Evolutionary conservation across 1,140 invertebrate genomes (phyloP).

Genomic region (Heliconius nattereri): DNA sequence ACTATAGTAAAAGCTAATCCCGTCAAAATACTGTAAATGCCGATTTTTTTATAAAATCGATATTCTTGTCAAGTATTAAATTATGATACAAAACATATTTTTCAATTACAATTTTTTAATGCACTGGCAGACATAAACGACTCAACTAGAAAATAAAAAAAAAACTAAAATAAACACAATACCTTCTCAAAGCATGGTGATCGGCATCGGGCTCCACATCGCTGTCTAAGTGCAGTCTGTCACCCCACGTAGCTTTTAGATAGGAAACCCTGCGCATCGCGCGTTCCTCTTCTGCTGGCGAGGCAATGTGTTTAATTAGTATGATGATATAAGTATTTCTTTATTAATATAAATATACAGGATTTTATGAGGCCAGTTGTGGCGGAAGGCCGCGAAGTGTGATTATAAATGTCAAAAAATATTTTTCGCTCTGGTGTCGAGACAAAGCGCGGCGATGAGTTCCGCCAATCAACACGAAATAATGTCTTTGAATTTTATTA

Average conservation of each 20-base stretch:
- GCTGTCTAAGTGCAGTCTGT: slow-evolving; percentile 85
- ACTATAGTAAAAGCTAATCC: too few species aligned
- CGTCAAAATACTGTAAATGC: neutral
- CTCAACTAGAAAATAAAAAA: neutral
- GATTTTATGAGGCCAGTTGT: neutral
- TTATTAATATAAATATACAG: neutral
- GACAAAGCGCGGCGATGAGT: too few species aligned
- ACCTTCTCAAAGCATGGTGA: slow-evolving; percentile 84
- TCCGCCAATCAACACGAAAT: too few species aligned
- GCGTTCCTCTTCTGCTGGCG: slow-evolving; percentile 87
- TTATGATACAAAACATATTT: neutral
- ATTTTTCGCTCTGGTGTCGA: too few species aligned
- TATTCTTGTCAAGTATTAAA: too few species aligned
- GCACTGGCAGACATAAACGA: slow-evolving; percentile 34
- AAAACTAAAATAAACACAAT: slow-evolving; percentile 28
- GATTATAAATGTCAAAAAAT: too few species aligned
- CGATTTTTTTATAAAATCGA: too few species aligned
- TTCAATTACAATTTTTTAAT: neutral
- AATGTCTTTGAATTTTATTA: too few species aligned
- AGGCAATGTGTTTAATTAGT: slow-evolving; percentile 21
- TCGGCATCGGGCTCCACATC: slow-evolving; percentile 86
- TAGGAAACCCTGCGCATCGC: slow-evolving; percentile 94
- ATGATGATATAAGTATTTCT: too few species aligned
- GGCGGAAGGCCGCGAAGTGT: too few species aligned
- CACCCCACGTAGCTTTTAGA: slow-evolving; percentile 91